Evolutionary conservation across 2,113 vertebrate species (phyloP).

Genomic region (Oreocharis arfaki): DNA sequence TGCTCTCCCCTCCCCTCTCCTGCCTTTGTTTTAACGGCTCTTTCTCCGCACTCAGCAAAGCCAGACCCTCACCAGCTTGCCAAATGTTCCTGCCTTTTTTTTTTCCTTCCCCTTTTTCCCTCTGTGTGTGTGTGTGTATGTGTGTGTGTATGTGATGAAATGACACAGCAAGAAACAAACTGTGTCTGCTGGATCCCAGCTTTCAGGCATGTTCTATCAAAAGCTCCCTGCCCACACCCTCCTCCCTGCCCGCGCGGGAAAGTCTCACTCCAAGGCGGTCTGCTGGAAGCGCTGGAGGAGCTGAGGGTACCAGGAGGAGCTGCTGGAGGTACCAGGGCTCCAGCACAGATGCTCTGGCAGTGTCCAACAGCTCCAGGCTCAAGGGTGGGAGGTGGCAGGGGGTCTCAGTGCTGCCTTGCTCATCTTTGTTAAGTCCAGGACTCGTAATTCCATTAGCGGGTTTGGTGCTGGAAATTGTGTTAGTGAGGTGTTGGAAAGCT

Average conservation of each 20-base stretch:
- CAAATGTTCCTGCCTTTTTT: slow-evolving; percentile 16
- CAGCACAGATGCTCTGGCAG: not conserved
- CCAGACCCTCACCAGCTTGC: slow-evolving; percentile 6
- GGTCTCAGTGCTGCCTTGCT: not conserved
- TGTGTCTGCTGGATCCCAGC: slow-evolving; percentile 38
- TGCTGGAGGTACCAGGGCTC: not conserved
- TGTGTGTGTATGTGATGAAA: not conserved
- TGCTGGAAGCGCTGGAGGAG: not conserved
- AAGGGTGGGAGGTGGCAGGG: not conserved
- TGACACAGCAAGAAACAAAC: slow-evolving; percentile 54
- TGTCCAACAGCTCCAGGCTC: not conserved
- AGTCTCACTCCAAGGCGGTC: slow-evolving; percentile 35
- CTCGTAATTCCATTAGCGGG: not conserved
- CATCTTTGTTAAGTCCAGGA: not conserved
- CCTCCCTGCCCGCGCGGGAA: slow-evolving; percentile 19
- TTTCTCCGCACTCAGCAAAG: not conserved
- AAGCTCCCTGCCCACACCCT: slow-evolving; percentile 18
- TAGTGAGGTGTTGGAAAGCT: not conserved
- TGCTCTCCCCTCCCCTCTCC: not conserved
- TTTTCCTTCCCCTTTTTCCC: not conserved
- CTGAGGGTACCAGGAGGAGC: not conserved
- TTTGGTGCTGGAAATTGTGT: not conserved
- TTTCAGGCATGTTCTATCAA: not conserved
- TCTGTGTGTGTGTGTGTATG: not conserved
- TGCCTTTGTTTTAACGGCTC: not conserved